Conservation (phyloP, 1,140 invertebrate species). For the Heliconius congener region DNA sequence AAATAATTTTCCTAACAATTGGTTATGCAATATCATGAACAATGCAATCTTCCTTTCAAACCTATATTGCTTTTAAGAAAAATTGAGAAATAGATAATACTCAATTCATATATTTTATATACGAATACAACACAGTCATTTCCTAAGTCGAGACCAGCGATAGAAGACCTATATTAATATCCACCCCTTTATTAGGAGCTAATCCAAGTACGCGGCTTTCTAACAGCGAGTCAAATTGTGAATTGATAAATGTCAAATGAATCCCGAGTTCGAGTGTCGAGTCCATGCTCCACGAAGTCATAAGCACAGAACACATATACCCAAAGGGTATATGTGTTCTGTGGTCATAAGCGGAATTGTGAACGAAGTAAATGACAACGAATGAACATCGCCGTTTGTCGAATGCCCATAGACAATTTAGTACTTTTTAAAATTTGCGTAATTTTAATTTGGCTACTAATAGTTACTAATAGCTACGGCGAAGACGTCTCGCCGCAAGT, state of each 20-base stretch:
- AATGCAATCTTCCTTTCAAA: not conserved
- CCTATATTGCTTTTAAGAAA: not conserved
- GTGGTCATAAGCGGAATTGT: not conserved
- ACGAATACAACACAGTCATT: constrained; percentile 31
- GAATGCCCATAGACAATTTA: constrained; percentile 13
- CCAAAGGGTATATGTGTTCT: no score
- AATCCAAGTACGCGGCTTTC: constrained; percentile 44
- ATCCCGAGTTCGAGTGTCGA: not conserved
- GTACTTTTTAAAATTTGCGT: not conserved
- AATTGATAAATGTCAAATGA: constrained; percentile 19
- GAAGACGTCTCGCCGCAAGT: no score
- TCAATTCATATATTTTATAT: constrained; percentile 16
- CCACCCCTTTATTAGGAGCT: constrained; percentile 37
- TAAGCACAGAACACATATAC: not conserved
- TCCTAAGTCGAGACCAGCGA: constrained; percentile 45
- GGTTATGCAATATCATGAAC: not conserved
- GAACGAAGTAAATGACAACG: not conserved
- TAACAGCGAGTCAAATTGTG: constrained; percentile 40
- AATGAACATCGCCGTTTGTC: not conserved
- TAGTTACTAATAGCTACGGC: no score
- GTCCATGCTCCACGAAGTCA: not conserved
- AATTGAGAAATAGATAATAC: not conserved
- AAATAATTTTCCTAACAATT: constrained; percentile 16
- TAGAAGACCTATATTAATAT: constrained; percentile 39
- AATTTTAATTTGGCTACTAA: no score